Base-by-base conservation (phyloP, 92 coral and sea anemone genomes). In the Bergia puertoricense region DNA sequence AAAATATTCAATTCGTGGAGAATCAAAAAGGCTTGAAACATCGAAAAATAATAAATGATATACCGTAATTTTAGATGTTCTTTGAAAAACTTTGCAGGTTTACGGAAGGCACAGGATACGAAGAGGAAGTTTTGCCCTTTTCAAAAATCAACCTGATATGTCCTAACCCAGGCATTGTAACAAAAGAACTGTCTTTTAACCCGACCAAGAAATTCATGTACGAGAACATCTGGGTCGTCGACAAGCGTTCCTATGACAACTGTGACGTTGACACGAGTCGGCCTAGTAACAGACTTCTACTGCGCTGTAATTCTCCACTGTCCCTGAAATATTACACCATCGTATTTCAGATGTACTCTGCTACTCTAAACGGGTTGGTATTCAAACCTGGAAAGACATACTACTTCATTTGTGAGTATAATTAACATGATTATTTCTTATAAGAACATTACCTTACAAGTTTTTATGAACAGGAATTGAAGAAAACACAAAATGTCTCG, bases 331-430 rank as follows among this genome's bases (percentile, higher is more conserved):
- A 67, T n/a, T 68, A 66, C 86, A 82, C 86, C 0, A 67, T 82
- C 23, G 86, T 82, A 59, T 82, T 82, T 37, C 86, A 82, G 20
- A 67, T 82, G 86, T 82, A 66, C 43, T 67, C 86, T 43, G 86
- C 86, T 22, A 67, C 86, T 13, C 8, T 22, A 14, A 22, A 82
- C 2, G 86, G 76, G 6, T 44, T 82, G 76, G 59, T 18, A 4
- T 82, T 82, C 41, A n/a, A n/a, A n/a, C 86, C 86, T 0, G 86
- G 86, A 2, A 66, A 81, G 0, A 81, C 74, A n/a, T 81, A 81
- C n/a, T 81, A 81, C 44, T 65, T 81, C 76, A 81, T 82, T 38
- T 67, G 77, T 68, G 43, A 67, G 86, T 82, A 82, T 68, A 1
- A 18, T 6, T 62, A 3, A 18, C 59, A 54, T 3, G 59, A 11